Conservation (phyloP, 1,140 invertebrate species). For the Pseudomyrmex sp. region DNA sequence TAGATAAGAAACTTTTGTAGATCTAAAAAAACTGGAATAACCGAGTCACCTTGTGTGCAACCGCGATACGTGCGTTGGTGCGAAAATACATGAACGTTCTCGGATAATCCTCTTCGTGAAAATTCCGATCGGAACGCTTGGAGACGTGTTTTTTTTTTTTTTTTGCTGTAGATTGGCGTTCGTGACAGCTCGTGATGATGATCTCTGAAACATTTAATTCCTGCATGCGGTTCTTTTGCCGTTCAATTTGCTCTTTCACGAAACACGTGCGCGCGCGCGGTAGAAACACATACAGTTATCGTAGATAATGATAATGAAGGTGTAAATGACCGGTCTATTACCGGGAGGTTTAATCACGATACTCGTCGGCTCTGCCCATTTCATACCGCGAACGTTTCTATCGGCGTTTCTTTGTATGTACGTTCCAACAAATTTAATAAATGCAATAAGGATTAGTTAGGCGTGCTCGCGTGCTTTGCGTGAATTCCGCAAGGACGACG, state of each 20-base stretch:
- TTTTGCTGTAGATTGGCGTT: slow-evolving; percentile 18
- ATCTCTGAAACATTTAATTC: slow-evolving; percentile 30
- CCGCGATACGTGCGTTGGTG: slow-evolving; percentile 23
- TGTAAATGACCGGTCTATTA: slow-evolving; percentile 45
- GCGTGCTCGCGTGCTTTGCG: slow-evolving; percentile 10
- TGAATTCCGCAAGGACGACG: not conserved
- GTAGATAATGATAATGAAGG: slow-evolving; percentile 56
- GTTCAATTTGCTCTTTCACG: slow-evolving; percentile 34
- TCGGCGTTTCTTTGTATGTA: slow-evolving; percentile 28
- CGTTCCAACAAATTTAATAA: slow-evolving; percentile 40
- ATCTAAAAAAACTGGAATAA: not conserved
- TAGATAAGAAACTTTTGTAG: not conserved
- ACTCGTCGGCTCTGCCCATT: slow-evolving; percentile 23
- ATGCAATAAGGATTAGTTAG: slow-evolving; percentile 50
- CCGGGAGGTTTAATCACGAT: slow-evolving; percentile 45
- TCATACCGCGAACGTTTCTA: slow-evolving; percentile 25
- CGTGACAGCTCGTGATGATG: slow-evolving; percentile 36
- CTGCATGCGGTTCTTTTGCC: slow-evolving; percentile 18
- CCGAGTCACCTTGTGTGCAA: slow-evolving; percentile 14
- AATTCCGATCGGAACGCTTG: slow-evolving; percentile 11
- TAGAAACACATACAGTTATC: slow-evolving; percentile 35
- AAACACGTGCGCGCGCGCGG: not conserved
- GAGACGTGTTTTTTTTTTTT: no score
- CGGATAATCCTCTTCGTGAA: slow-evolving; percentile 2
- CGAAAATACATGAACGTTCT: slow-evolving; percentile 13